Base-by-base conservation (phyloP, 2,888 invertebrate genomes). In the Rhaphigaster nebulosa region DNA sequence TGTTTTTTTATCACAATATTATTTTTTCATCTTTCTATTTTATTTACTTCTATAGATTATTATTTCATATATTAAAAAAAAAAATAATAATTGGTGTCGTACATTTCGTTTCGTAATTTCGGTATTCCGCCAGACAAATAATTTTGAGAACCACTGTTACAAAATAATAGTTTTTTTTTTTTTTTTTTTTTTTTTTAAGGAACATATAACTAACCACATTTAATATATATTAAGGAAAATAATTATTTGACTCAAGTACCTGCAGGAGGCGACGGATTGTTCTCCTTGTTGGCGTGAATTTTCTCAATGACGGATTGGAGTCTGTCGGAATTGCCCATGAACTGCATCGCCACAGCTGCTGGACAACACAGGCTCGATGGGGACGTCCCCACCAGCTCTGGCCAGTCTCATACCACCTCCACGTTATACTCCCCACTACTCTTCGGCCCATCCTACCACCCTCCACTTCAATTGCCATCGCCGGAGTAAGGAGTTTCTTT, bases 231-330 rank as follows among this genome's bases (percentile, higher is more conserved):
- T n/a, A n/a, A 60, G 15, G 13, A 65, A 65, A 65, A 65, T 29
- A 13, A 65, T 13, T 29, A 65, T 29, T 65, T 23, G 45, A n/a
- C 3, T 84, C 10, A 26, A 26, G 6, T 89, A 89, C 89, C 89
- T 89, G 56, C 18, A 45, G 56, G 70, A 38, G 56, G 65, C 0
- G 89, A 70, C 0, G 90, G 90, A n/a, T 50, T 80, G 92, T 96
- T 96, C 93, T 97, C 97, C 94, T 97, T 97, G 93, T 96, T 97
- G 12, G 97, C 97, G 94, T 97, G 97, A 93, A 97, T 97, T 94
- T 97, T 97, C 94, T 97, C 97, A 92, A 97, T 97, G 93, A 97
- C 95, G 93, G 97, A 96, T 94, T 97, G 97, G 93, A 97, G 94
- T 93, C 97, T 95, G 93, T 96, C 96, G 94, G 97, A 97, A 94